phyloP scores from a whole-genome alignment of 2,113 vertebrate species.

The Paratilapia polleni region DNA sequence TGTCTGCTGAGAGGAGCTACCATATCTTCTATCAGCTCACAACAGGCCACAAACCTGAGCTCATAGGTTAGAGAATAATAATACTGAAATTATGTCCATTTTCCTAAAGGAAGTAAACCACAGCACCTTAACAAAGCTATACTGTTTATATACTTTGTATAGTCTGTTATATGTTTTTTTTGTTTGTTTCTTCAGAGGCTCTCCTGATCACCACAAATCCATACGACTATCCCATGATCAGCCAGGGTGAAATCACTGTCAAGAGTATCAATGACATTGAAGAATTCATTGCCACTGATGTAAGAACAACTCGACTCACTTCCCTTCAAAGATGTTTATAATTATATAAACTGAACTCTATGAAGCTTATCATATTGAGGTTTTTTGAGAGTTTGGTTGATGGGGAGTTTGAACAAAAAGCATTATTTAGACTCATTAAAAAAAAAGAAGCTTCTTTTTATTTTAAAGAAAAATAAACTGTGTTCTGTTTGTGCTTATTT shows the following conservation, averaged over 20 bases:
- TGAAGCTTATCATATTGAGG: neutral
- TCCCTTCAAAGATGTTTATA: neutral
- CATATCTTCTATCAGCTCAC: conserved; percentile 83
- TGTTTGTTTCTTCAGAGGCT: conserved; percentile 63
- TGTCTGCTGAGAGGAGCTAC: conserved; percentile 83
- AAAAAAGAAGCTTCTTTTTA: neutral
- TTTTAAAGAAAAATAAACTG: neutral
- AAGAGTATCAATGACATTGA: conserved; percentile 73
- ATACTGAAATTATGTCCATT: neutral
- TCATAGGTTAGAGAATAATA: conserved; percentile 63
- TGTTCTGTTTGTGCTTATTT: neutral
- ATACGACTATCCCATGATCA: conserved; percentile 72
- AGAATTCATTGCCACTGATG: conserved; percentile 75
- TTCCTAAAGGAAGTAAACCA: neutral
- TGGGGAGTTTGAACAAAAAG: neutral
- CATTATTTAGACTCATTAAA: neutral
- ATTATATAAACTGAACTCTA: neutral
- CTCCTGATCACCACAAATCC: conserved; percentile 76
- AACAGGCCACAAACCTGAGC: conserved; percentile 79
- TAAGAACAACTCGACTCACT: conserved; percentile 2
- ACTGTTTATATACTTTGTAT: neutral
- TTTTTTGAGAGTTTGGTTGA: neutral
- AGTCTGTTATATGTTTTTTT: neutral
- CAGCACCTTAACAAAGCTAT: neutral
- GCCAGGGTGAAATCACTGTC: conserved; percentile 75